Percentiles rank a stretch among this genome's conserved stretches.
phyloP scores from a whole-genome alignment of 2,888 invertebrate species.

The Stenoptilia bipunctidactyla region DNA sequence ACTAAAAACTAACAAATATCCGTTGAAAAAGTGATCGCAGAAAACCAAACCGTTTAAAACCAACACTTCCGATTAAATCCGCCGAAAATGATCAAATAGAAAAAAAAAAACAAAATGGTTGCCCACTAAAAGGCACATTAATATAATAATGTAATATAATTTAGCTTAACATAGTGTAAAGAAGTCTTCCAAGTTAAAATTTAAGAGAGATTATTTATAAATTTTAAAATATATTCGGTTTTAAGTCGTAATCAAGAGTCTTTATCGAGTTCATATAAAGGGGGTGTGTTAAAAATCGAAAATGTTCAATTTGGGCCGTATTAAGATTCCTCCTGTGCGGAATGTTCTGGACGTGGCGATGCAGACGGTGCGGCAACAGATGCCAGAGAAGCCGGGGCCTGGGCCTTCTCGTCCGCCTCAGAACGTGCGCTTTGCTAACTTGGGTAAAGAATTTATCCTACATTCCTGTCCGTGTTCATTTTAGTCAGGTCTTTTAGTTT shows the following conservation, averaged over 20 bases:
- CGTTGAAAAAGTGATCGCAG: no score
- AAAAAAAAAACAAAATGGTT: slow-evolving; percentile 42
- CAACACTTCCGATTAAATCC: no score
- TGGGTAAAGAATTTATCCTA: no score
- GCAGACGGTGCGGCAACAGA: slow-evolving; percentile 83
- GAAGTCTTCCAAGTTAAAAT: slow-evolving; percentile 58
- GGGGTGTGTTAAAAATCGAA: background rate
- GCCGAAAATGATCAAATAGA: slow-evolving; percentile 14
- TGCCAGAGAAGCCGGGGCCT: slow-evolving; percentile 76
- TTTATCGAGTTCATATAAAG: background rate
- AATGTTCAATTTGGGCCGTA: slow-evolving; percentile 55
- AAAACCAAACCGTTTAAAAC: no score
- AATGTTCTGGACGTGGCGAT: slow-evolving; percentile 86
- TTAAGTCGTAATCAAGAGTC: background rate
- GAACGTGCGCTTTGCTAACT: slow-evolving; percentile 66
- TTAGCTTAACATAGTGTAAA: slow-evolving; percentile 39
- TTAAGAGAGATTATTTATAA: slow-evolving; percentile 6
- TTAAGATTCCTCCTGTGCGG: slow-evolving; percentile 78
- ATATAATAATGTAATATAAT: slow-evolving; percentile 26
- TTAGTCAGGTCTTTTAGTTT: no score
- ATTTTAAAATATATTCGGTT: background rate
- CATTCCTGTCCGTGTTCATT: no score
- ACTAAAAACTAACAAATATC: no score
- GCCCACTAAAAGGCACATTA: slow-evolving; percentile 25
- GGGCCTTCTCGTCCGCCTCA: slow-evolving; percentile 55